phyloP scores from a whole-genome alignment of 2,888 invertebrate species.

The Onthophagus sagittarius region DNA sequence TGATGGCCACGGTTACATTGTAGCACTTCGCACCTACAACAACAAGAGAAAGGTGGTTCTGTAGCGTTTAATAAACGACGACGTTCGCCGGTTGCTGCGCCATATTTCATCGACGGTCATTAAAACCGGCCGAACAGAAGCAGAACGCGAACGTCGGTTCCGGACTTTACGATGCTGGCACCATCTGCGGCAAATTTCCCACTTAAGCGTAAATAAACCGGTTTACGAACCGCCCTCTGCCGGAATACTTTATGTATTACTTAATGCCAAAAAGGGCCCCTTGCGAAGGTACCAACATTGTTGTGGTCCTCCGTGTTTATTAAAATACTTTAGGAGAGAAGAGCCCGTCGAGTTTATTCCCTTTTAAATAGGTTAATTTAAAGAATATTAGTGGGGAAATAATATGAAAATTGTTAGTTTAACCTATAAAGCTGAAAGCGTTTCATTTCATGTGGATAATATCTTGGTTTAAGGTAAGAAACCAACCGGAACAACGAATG shows the following conservation, averaged over 20 bases:
- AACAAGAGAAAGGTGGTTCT: slow-evolving; percentile 36
- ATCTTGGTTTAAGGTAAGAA: too few relatives aligned
- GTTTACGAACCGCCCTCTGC: background rate
- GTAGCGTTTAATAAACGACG: background rate
- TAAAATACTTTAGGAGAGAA: background rate
- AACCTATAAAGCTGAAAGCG: too few relatives aligned
- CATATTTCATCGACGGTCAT: slow-evolving; percentile 7
- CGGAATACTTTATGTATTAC: background rate
- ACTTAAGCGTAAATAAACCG: background rate
- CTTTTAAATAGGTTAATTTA: background rate
- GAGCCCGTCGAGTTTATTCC: background rate
- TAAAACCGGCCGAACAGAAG: background rate
- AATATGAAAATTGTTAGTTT: background rate
- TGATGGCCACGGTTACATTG: slow-evolving; percentile 44
- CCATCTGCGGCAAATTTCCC: background rate
- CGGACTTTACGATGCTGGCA: background rate
- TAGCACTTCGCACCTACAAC: slow-evolving; percentile 41
- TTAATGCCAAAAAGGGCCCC: background rate
- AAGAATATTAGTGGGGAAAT: background rate
- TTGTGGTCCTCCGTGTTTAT: background rate
- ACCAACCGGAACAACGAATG: too few relatives aligned
- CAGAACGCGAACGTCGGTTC: background rate
- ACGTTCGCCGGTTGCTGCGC: background rate
- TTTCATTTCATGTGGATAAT: too few relatives aligned
- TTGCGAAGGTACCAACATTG: background rate